Conservation (phyloP, 2,888 invertebrate genomes). For the Chouioia cunea region DNA sequence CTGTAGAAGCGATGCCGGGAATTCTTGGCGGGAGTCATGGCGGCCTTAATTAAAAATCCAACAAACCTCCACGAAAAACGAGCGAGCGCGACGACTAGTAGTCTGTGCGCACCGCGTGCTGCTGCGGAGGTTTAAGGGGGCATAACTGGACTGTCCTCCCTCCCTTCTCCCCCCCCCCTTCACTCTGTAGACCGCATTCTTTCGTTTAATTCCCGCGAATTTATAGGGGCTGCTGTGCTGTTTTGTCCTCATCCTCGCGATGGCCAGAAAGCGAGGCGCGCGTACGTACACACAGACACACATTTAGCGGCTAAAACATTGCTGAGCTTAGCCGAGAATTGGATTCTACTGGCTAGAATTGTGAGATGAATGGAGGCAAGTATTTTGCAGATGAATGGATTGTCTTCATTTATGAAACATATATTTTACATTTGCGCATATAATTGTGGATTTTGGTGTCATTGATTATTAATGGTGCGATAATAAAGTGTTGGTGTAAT, state of each 20-base stretch:
- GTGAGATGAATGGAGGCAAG: constrained; percentile 47
- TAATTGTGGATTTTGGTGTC: too few species aligned
- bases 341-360: constrained; percentile 56
- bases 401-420: too few species aligned
- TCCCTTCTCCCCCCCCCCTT: constrained; percentile 20
- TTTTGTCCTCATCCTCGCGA: not conserved
- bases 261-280: not conserved
- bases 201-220: constrained; percentile 69
- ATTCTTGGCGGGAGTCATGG: constrained; percentile 67
- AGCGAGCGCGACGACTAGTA: constrained; percentile 51
- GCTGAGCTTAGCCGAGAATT: constrained; percentile 56
- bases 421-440: too few species aligned
- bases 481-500: too few species aligned
- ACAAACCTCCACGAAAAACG: constrained; percentile 57
- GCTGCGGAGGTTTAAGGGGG: constrained; percentile 27
- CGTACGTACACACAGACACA: constrained; percentile 12
- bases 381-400: not conserved
- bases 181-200: constrained; percentile 65
- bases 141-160: constrained; percentile 38
- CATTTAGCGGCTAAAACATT: too few species aligned
- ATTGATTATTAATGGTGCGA: too few species aligned
- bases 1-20: constrained; percentile 60
- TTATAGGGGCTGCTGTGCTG: constrained; percentile 58
- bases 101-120: constrained; percentile 54
- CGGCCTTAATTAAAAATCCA: constrained; percentile 69